These are phyloP conservation scores for Aporrectodea caliginosa DNA, from an alignment of 1,140 invertebrate species.

Conservation along the genomic window DNA sequence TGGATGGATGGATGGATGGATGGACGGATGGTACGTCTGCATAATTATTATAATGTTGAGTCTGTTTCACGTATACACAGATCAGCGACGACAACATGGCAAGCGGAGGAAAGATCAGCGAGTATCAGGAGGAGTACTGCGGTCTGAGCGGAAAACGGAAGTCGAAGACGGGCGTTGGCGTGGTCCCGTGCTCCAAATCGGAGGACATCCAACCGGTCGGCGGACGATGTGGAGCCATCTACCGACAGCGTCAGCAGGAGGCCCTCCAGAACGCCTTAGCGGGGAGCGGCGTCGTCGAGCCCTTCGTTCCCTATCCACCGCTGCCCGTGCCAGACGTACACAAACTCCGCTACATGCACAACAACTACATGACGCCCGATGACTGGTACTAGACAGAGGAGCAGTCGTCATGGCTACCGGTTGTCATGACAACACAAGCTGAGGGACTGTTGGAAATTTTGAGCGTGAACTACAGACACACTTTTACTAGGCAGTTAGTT, in stretches of 20 bases:
- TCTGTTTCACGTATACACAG: too few relatives aligned
- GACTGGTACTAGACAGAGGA: slow-evolving; percentile 26
- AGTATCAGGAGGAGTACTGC: slow-evolving; percentile 17
- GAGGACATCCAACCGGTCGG: slow-evolving; percentile 30
- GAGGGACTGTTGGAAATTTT: background rate
- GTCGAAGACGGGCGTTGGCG: background rate
- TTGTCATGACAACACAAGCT: background rate
- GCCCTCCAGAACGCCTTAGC: background rate
- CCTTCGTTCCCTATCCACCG: background rate
- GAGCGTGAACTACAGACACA: background rate
- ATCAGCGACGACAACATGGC: background rate
- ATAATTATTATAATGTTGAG: too few relatives aligned
- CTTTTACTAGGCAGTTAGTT: too few relatives aligned
- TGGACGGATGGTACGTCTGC: too few relatives aligned
- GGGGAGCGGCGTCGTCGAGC: background rate
- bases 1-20: too few relatives aligned
- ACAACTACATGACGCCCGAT: slow-evolving; percentile 33
- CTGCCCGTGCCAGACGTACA: slow-evolving; percentile 31
- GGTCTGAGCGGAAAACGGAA: background rate
- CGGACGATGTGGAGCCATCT: background rate
- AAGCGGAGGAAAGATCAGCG: background rate
- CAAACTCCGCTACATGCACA: slow-evolving; percentile 31
- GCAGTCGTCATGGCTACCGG: background rate
- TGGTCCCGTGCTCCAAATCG: slow-evolving; percentile 20
- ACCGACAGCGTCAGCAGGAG: background rate